phyloP scores from a whole-genome alignment of 2,797 vertebrate genomes.

The Steatocranus sp. region DNA sequence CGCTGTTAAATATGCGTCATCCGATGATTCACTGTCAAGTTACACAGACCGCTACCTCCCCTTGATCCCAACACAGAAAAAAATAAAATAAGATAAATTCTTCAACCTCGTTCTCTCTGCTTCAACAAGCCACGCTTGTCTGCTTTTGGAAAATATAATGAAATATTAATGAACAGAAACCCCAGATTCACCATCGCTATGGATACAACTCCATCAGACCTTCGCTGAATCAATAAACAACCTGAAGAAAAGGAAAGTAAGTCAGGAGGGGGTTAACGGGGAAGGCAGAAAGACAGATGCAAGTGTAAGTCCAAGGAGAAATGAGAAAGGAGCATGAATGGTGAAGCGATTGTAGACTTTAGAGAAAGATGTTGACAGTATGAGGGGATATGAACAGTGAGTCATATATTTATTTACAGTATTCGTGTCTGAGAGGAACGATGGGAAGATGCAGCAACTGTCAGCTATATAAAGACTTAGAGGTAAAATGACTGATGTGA shows the following conservation, averaged over 20 bases:
- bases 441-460: not conserved
- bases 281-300: not conserved
- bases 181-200: conserved; percentile 51
- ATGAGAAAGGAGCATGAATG: not conserved
- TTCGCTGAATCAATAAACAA: conserved; percentile 41
- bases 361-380: not conserved
- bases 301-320: not conserved
- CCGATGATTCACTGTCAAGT: not conserved
- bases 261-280: not conserved
- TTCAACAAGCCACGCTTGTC: conserved; percentile 23
- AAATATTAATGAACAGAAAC: conserved; percentile 66
- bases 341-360: not conserved
- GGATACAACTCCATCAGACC: conserved; percentile 36
- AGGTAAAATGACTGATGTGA: conserved; percentile 14
- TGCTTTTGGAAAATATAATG: conserved; percentile 50
- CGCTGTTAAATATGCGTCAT: not conserved
- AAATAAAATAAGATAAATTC: not conserved
- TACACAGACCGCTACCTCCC: not conserved
- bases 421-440: not conserved
- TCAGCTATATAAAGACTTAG: conserved; percentile 9
- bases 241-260: not conserved
- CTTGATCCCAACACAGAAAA: not conserved
- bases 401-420: not conserved
- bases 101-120: not conserved
- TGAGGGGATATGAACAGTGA: not conserved